Conservation (phyloP, 2,888 invertebrate genomes). For the Capitulum mitella region DNA sequence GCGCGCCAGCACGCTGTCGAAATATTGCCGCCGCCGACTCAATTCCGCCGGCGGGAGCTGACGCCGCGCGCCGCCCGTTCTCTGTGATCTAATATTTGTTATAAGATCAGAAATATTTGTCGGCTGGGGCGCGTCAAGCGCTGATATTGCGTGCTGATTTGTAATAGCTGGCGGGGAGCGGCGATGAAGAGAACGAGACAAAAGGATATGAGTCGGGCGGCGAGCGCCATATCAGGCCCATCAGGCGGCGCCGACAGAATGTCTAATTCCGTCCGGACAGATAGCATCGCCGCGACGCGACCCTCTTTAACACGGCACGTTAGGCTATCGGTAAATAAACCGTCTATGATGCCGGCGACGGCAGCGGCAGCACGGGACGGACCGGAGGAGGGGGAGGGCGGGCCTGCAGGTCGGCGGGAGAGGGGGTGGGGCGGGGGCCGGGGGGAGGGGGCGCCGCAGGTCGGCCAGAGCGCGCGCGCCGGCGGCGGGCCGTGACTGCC, state of each 20-base stretch:
- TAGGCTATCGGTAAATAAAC: conserved; percentile 17
- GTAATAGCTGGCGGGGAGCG: background rate
- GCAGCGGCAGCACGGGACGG: no score
- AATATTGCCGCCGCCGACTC: background rate
- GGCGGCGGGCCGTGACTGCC: background rate
- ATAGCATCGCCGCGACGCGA: background rate
- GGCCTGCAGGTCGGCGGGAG: no score
- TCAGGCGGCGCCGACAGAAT: background rate
- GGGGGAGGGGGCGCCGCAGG: no score
- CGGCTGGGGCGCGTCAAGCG: background rate
- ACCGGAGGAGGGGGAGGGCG: background rate
- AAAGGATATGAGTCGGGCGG: conserved; percentile 16
- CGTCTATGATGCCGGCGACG: background rate
- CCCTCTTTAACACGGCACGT: background rate
- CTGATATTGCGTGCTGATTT: conserved; percentile 12
- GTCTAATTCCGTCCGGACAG: background rate
- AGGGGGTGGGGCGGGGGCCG: no score
- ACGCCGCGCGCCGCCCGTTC: background rate
- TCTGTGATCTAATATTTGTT: conserved; percentile 23
- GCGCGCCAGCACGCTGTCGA: no score
- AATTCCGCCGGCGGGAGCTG: background rate
- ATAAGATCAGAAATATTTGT: conserved; percentile 21
- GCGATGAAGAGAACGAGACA: background rate
- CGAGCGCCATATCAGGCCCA: background rate
- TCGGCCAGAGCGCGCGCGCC: no score